Evolutionary conservation across 2,797 vertebrate species (phyloP).

Genomic region (Sparidentex hasta): DNA sequence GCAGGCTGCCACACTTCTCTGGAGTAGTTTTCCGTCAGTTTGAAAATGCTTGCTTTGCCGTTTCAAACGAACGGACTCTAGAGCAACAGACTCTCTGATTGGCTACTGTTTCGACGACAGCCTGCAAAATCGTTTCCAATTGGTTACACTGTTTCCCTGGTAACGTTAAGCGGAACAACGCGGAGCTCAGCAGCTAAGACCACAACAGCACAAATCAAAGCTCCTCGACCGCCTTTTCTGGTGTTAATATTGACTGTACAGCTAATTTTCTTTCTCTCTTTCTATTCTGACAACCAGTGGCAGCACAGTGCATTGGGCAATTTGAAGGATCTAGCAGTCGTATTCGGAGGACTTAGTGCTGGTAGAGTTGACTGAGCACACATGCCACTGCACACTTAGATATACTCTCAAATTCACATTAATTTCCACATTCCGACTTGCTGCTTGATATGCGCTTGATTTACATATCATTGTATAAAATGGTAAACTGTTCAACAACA

Average conservation of each 20-base stretch:
- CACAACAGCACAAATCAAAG: background rate
- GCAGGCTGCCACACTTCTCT: background rate
- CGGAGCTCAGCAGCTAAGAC: background rate
- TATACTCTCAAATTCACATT: background rate
- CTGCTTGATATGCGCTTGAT: background rate
- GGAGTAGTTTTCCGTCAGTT: conserved; percentile 48
- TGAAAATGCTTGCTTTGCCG: conserved; percentile 60
- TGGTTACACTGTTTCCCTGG: conserved; percentile 73
- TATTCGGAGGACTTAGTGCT: background rate
- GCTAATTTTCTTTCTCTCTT: background rate
- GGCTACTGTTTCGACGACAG: conserved; percentile 34
- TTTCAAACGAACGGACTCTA: conserved; percentile 79
- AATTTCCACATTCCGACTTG: background rate
- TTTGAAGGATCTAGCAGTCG: background rate
- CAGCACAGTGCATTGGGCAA: background rate
- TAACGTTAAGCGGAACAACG: conserved; percentile 71
- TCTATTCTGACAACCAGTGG: background rate
- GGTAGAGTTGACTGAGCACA: background rate
- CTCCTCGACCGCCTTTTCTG: background rate
- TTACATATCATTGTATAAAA: background rate
- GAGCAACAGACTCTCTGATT: conserved; percentile 74
- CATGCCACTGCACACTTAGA: background rate
- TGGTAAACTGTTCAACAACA: background rate
- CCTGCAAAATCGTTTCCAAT: conserved; percentile 52
- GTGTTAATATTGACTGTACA: background rate